Evolutionary conservation across 2,797 vertebrate genomes (phyloP).

Genomic region (Leptatherina wallacei): DNA sequence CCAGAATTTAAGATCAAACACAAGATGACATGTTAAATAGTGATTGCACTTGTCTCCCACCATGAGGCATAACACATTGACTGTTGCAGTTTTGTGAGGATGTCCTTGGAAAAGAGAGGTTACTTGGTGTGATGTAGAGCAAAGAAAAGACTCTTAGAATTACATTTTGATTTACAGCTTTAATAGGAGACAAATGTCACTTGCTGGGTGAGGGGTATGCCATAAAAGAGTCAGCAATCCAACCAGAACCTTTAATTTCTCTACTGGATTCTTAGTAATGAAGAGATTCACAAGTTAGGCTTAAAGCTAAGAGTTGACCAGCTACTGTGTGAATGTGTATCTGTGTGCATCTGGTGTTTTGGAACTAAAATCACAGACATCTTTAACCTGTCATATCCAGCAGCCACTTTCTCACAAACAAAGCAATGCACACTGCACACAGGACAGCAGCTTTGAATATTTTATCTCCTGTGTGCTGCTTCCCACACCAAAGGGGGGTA

Average conservation of each 20-base stretch:
- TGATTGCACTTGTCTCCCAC: background rate
- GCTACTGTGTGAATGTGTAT: conserved; percentile 4
- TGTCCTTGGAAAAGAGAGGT: conserved; percentile 8
- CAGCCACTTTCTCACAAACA: conserved; percentile 30
- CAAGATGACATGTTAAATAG: conserved; percentile 1
- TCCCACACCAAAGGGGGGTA: conserved; percentile 28
- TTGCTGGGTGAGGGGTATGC: conserved; percentile 8
- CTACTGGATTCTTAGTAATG: conserved; percentile 45
- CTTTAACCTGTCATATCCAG: conserved; percentile 32
- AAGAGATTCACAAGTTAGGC: conserved; percentile 42
- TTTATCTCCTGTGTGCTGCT: conserved; percentile 31
- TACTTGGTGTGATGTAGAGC: background rate
- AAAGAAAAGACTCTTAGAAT: conserved; percentile 22
- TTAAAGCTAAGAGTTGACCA: conserved; percentile 22
- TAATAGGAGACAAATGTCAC: conserved; percentile 48
- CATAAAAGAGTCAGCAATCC: conserved; percentile 40
- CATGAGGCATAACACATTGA: conserved; percentile 12
- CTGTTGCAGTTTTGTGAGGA: background rate
- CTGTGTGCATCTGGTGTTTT: conserved; percentile 5
- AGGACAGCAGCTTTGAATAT: conserved; percentile 37
- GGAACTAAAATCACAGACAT: conserved; percentile 26
- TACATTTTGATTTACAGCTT: conserved; percentile 51
- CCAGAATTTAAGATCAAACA: conserved; percentile 28
- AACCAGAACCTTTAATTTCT: conserved; percentile 50
- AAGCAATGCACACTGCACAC: conserved; percentile 16